Evolutionary conservation across 2,797 vertebrate species (phyloP), one percentile per base, ranked within the genome.

Genomic region (Mus spretus): DNA sequence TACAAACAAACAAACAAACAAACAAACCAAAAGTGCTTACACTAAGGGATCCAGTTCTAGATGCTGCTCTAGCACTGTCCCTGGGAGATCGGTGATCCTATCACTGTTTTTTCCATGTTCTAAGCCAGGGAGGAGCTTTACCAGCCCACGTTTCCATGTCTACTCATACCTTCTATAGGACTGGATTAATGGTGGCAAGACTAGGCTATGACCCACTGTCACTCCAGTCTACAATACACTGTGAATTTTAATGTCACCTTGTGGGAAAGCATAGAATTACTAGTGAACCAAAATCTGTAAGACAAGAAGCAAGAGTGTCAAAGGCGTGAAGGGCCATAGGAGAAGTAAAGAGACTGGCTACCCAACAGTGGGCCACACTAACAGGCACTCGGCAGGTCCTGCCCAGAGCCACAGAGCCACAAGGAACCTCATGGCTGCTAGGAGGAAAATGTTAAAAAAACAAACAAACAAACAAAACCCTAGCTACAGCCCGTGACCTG

Each of bases 211-310:
- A 47, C 67, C 72, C 82, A 87, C 28, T 22, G 77, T 37, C 53
- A 34, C 74, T 53, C 81, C 88, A 85, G 89, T 85, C 61, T 55
- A 86, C 82, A 90, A 10, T n/a, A 72, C 89, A 79, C 57, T 61
- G 55, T 80, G 61, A 92, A 92, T 85, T 92, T 92, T 63, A 96
- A 95, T 74, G 47, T 59, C 10, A 93, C 17, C 22, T n/a, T 93
- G 85, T 93, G 28, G 65, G 80, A 91, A 91, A 84, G 78, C 74
- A 90, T 47, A 70, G 44, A 31, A 44, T 88, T 91, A 89, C 75
- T 87, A 94, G 65, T 91, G 20, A 89, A 89, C 85, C 47, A 94
- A 94, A 93, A 75, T 59, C 83, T 72, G 7, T 75, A 86, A 91
- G 85, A 87, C 63, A 74, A 50, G 90, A 97, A 86, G 78, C 14